A percentile compares a stretch with the other conserved stretches of the same genome.
Conservation (phyloP, 2,888 invertebrate species). For the Hydrotaea cyrtoneurina region DNA sequence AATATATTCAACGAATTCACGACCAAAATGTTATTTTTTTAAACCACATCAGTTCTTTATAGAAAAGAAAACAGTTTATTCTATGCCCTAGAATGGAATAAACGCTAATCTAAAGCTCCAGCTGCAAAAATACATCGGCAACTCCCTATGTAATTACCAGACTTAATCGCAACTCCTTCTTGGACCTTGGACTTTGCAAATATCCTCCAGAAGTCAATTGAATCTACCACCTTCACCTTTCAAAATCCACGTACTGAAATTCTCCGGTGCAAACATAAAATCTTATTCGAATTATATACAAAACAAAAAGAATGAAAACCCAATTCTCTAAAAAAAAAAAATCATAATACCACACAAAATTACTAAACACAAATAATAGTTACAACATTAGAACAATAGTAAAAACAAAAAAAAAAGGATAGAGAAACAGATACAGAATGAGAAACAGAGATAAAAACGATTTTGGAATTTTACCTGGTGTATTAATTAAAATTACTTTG, state of each 20-base stretch:
- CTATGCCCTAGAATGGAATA: too few relatives aligned
- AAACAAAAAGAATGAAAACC: constrained; percentile 16
- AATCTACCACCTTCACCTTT: too few relatives aligned
- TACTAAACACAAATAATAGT: constrained; percentile 28
- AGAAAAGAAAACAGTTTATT: too few relatives aligned
- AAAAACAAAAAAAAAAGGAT: constrained; percentile 34
- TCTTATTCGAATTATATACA: constrained; percentile 53
- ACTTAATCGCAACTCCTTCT: too few relatives aligned
- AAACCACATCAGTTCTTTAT: too few relatives aligned
- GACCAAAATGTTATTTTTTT: too few relatives aligned
- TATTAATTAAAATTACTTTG: constrained; percentile 76
- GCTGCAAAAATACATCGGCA: too few relatives aligned
- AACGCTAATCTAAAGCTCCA: too few relatives aligned
- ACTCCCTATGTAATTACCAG: too few relatives aligned
- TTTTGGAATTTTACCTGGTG: constrained; percentile 77
- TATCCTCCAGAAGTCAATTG: too few relatives aligned
- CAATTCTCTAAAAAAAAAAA: constrained; percentile 14
- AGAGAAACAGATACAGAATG: constrained; percentile 5
- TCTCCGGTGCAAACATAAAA: constrained; percentile 48
- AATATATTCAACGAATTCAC: too few relatives aligned
- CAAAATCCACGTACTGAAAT: not conserved
- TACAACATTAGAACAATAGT: constrained; percentile 21
- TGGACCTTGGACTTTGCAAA: too few relatives aligned
- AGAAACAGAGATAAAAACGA: constrained; percentile 33
- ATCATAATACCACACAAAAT: constrained; percentile 33